Base-by-base conservation (phyloP, 2,113 vertebrate genomes). In the Willisornis vidua region DNA sequence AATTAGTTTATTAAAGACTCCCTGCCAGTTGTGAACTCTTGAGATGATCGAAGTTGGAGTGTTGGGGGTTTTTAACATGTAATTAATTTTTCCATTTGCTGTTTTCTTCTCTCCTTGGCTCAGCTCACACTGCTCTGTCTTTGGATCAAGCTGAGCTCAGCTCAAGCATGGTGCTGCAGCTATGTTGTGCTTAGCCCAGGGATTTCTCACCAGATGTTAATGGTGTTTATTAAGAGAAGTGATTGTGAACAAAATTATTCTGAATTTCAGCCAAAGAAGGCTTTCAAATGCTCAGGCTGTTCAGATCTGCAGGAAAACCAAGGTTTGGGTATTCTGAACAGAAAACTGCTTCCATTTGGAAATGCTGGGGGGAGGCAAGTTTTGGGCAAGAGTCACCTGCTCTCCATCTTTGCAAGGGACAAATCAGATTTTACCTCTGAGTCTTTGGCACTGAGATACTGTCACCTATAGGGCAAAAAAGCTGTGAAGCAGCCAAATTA, bases 31-130 rank as follows among this genome's bases (percentile, higher is more conserved):
- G 33, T 76, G 78, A 76, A 62, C 85, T 66, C 93, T 74, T 91
- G 78, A 91, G 87, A 85, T 46, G 74, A 87, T 91, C 70, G 70
- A 91, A 94, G 74, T 26, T 37, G 78, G 58, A 66, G 55, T 31
- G 28, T 6, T 58, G 35, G 70, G 54, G 35, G 9, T 14, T 77
- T 58, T 78, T 78, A 76, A 65, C 20, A 46, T 54, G 58, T 73
- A 91, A 93, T 87, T 96, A 87, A 85, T 87, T 96, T 95, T 96
- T 93, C 85, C 91, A 91, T 87, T 89, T 95, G 66, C 79, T 89
- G 86, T 83, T 89, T 93, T 94, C 63, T 80, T 24, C 9, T 31
- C 22, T 7, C 11, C 90, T 85, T 94, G 93, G 85, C 91, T 91
- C 74, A 73, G 74, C 54, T 91, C 39, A 25, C 49, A 5, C 63